Evolutionary conservation across 2,797 vertebrate species (phyloP), one percentile per base, ranked within the genome.

Genomic region (Lutra lutra): DNA sequence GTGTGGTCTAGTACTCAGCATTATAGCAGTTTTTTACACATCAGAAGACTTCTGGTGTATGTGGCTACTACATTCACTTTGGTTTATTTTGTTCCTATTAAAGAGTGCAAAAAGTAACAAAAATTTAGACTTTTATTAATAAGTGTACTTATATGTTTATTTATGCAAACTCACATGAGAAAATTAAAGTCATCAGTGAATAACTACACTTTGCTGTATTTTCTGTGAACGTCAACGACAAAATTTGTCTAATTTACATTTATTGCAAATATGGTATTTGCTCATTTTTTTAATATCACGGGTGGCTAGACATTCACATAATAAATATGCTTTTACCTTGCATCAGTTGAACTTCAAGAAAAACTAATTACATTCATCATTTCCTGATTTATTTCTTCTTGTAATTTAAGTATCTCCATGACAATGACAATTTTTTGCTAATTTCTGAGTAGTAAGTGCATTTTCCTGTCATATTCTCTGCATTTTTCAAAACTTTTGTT

Each of bases 301-400:
- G 93, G 92, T 97, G 93, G 83, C 48, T 98, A 98, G 89, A 95
- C 95, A 98, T 92, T 97, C 96, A 98, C 96, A 98, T 96, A 96
- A 98, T 98, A 98, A 98, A 98, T 98, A 98, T 89, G 92, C 95
- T 94, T 98, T 98, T 96, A 97, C 97, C 84, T 96, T 98, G 97
- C 98, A 98, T 98, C 97, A 98, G 97, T 96, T 98, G 97, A 98
- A 98, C 97, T 98, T 98, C 85, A 98, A 98, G 97, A 98, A 98
- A 97, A 98, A 98, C 98, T 98, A 98, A 99, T 99, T 98, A 96
- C 96, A 98, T 98, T 99, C 97, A 98, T 98, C 97, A 98, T 97
- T 98, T 99, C 96, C 96, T 96, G 96, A 98, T 97, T 96, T 98
- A 85, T 97, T 98, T 96, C 96, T 97, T 98, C 98, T 97, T 98